Percentiles rank a stretch among this genome's conserved stretches.
These are phyloP conservation scores for Pelagia noctiluca DNA, from an alignment of 30 jellyfish, hydroid and myxozoan genomes.

Conservation along the genomic window DNA sequence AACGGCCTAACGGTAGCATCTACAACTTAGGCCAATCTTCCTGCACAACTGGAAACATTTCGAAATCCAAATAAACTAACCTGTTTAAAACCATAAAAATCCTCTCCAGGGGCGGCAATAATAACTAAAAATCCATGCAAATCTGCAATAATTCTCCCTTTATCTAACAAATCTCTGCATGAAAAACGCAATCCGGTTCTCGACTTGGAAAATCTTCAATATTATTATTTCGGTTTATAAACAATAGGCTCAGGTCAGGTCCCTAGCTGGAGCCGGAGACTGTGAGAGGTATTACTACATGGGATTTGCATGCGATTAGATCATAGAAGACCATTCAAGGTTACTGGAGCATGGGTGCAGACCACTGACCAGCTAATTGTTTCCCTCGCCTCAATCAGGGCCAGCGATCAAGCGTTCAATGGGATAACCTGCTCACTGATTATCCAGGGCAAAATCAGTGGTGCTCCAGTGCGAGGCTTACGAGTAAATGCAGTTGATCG, in stretches of 20 bases:
- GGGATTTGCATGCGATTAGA: slow-evolving; percentile 70
- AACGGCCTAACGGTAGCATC: no score
- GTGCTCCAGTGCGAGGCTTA: neutral
- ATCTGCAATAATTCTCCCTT: slow-evolving; percentile 5
- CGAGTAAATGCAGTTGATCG: neutral
- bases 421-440: slow-evolving; percentile 37
- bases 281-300: slow-evolving; percentile 59
- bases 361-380: slow-evolving; percentile 44
- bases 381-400: slow-evolving; percentile 21
- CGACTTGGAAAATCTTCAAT: slow-evolving; percentile 15
- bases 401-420: slow-evolving; percentile 47
- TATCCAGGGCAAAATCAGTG: neutral
- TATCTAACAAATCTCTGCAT: slow-evolving; percentile 1
- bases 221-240: slow-evolving; percentile 27
- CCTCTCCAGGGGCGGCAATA: slow-evolving; percentile 58
- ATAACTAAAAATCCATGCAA: slow-evolving; percentile 48
- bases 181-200: slow-evolving; percentile 1
- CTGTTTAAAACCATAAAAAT: slow-evolving; percentile 46
- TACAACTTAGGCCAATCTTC: neutral
- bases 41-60: neutral
- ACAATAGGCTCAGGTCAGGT: slow-evolving; percentile 67
- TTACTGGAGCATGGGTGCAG: slow-evolving; percentile 49
- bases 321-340: slow-evolving; percentile 59
- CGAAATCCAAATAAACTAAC: slow-evolving; percentile 35
- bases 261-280: slow-evolving; percentile 59